Conservation (phyloP, 2,113 vertebrate genomes). For the Pachyramphus minor region DNA sequence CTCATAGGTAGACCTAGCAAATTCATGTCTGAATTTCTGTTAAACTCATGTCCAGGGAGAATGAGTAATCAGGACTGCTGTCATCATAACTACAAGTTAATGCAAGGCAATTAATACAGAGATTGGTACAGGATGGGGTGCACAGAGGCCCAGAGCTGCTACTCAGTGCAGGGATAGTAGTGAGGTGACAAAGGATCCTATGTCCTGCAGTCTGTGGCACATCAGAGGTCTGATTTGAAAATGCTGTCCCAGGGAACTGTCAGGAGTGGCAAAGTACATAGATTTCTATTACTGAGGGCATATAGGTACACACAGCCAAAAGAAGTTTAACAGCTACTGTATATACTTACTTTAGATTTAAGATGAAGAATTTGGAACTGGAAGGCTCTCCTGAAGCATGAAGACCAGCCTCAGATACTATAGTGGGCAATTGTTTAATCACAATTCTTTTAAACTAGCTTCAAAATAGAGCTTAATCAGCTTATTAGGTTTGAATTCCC, state of each 20-base stretch:
- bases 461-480: neutral
- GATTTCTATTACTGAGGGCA: neutral
- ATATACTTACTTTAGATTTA: neutral
- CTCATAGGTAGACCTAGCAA: neutral
- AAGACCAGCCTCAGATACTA: neutral
- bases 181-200: neutral
- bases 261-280: neutral
- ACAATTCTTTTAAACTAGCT: neutral
- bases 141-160: neutral
- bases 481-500: neutral
- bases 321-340: neutral
- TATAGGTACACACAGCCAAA: neutral
- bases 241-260: neutral
- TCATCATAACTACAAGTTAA: neutral
- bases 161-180: no score
- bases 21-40: neutral
- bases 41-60: neutral
- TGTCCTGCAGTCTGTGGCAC: no score
- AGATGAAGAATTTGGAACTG: neutral
- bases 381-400: neutral
- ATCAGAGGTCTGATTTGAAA: neutral
- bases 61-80: rapidly evolving
- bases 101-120: neutral
- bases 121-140: neutral
- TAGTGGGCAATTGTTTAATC: neutral